Evolutionary conservation across 1,140 invertebrate genomes (phyloP), one percentile per base, ranked within the genome.

Genomic region (Latrodectus geometricus): DNA sequence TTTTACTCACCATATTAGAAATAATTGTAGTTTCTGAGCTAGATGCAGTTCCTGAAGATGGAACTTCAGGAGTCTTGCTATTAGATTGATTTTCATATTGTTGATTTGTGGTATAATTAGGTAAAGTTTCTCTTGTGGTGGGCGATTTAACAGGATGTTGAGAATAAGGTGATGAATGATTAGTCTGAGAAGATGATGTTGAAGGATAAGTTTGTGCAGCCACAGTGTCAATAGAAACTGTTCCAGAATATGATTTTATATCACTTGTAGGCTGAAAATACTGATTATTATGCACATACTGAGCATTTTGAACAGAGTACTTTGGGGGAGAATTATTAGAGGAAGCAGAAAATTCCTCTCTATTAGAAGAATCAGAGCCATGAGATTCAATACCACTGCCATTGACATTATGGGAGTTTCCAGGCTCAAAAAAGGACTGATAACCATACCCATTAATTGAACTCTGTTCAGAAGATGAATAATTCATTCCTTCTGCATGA

Each of bases 381-480:
- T 76, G 78, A 9, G 84, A 72, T 72, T 77, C 84, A 17, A 79
- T n/a, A 17, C 65, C 48, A 9, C 66, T 14, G 54, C 52, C 56
- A 11, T 48, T 78, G n/a, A 85, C 5, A 17, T 78, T 66, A 48
- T 69, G 65, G 23, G 50, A 35, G 66, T 80, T 87, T 49, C 68
- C 61, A 66, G 52, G 0, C 23, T 80, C 77, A 54, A 80, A 87
- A 48, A 66, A 87, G 0, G 68, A 74, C 49, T 75, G 49, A 54
- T 87, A 87, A 54, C 66, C 8, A 80, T 80, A 87, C 0, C 52
- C 77, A 74, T 80, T 87, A 1, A 87, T 15, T 4, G 76, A 50
- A 74, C 78, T 76, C 52, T 80, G 76, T 0, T 66, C 52, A 4
- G 74, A 61, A 12, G 8, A 66, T 7, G 74, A 61, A 72, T 70